These are phyloP conservation scores for Engraulis encrasicolus DNA, from an alignment of 2,113 vertebrate genomes.

Conservation along the genomic window DNA sequence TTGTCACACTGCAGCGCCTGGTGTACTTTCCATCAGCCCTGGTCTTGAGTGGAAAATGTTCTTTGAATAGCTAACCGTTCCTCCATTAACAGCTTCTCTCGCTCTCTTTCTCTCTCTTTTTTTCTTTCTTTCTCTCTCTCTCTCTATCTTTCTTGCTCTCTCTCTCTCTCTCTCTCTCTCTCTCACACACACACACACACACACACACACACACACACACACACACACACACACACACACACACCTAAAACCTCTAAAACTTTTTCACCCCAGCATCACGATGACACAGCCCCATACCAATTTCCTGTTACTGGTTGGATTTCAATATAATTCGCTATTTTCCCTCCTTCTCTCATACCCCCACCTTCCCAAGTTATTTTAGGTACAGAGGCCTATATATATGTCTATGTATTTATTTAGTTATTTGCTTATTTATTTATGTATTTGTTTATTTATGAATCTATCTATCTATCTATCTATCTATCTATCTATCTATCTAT, in stretches of 20 bases:
- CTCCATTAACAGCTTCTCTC: not conserved
- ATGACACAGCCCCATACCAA: not conserved
- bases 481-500: too few species aligned
- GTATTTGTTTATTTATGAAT: too few species aligned
- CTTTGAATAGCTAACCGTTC: not conserved
- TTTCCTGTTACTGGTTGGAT: not conserved
- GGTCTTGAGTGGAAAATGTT: not conserved
- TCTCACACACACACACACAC: conserved; percentile 22
- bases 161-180: conserved; percentile 57
- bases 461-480: too few species aligned
- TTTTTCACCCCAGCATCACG: not conserved
- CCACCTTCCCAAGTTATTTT: not conserved
- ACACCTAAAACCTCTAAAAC: not conserved
- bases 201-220: not conserved
- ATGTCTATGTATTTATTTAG: too few species aligned
- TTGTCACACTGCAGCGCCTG: not conserved
- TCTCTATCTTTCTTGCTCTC: conserved; percentile 51
- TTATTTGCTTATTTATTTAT: too few species aligned
- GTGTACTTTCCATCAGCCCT: not conserved
- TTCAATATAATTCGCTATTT: not conserved
- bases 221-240: not conserved
- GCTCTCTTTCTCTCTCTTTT: conserved; percentile 54
- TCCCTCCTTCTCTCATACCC: not conserved
- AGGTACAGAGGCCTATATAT: too few species aligned
- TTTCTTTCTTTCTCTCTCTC: conserved; percentile 58